These are phyloP conservation scores for Tachycineta bicolor DNA, from an alignment of 2,113 vertebrate species.

Conservation along the genomic window DNA sequence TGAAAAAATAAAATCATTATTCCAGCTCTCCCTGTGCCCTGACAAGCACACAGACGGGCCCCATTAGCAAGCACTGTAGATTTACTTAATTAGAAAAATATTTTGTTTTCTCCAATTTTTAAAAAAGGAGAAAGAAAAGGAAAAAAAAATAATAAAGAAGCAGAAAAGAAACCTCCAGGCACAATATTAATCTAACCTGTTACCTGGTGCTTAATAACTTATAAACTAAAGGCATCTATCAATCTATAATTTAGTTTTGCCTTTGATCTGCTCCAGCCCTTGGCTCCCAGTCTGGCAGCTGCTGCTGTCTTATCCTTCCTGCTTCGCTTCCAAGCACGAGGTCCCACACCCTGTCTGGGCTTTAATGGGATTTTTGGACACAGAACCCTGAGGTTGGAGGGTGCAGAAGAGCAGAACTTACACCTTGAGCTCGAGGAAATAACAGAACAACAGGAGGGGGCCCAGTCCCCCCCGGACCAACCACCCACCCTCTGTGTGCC, in stretches of 20 bases:
- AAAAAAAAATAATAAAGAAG: background rate
- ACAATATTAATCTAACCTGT: slow-evolving; percentile 81
- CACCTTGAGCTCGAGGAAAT: background rate
- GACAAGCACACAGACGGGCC: slow-evolving; percentile 76
- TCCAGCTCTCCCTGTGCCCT: slow-evolving; percentile 73
- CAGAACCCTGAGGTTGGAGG: background rate
- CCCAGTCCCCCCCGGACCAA: background rate
- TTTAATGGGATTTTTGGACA: background rate
- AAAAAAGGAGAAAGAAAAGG: background rate
- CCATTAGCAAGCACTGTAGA: slow-evolving; percentile 78
- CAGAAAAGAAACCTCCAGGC: slow-evolving; percentile 71
- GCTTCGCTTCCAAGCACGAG: background rate
- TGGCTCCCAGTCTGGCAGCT: background rate
- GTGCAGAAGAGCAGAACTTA: background rate
- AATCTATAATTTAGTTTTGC: slow-evolving; percentile 40
- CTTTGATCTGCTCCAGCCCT: slow-evolving; percentile 43
- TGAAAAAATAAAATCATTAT: slow-evolving; percentile 87
- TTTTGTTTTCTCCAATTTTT: slow-evolving; percentile 80
- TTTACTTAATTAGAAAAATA: slow-evolving; percentile 88
- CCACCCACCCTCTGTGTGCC: background rate
- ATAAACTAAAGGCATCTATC: slow-evolving; percentile 62
- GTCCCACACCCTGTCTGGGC: background rate
- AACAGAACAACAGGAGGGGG: background rate
- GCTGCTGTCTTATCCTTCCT: background rate
- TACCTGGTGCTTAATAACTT: slow-evolving; percentile 79